phyloP scores from a whole-genome alignment of 2,888 invertebrate species.

The Drosophila eohydei region DNA sequence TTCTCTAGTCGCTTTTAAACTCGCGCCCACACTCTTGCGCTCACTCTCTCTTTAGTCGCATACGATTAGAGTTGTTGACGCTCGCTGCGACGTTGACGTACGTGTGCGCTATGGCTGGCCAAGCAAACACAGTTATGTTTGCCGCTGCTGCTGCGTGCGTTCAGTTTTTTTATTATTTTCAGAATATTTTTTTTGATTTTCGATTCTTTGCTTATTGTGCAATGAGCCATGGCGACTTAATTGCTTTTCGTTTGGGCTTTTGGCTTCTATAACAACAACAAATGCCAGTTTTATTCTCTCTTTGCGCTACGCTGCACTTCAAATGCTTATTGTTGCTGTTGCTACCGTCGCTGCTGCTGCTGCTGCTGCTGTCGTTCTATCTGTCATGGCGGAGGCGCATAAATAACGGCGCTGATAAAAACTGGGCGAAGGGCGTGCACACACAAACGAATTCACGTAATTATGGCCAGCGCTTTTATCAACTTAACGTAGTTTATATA shows the following conservation, averaged over 20 bases:
- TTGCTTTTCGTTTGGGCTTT: constrained; percentile 77
- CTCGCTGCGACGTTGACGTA: constrained; percentile 23
- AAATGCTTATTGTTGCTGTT: constrained; percentile 61
- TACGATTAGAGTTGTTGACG: constrained; percentile 44
- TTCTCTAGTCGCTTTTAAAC: constrained; percentile 20
- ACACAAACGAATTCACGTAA: constrained; percentile 65
- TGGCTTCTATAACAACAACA: constrained; percentile 46
- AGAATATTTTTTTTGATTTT: constrained; percentile 27
- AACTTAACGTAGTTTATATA: constrained; percentile 50
- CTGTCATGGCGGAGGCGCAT: constrained; percentile 68
- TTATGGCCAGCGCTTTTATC: constrained; percentile 74
- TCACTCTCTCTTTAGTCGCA: constrained; percentile 14
- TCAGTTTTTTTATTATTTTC: constrained; percentile 30
- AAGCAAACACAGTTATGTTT: constrained; percentile 77
- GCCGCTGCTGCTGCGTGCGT: constrained; percentile 45
- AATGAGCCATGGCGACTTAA: constrained; percentile 80
- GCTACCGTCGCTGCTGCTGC: constrained; percentile 18
- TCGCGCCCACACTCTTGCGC: constrained; percentile 33
- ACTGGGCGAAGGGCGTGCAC: constrained; percentile 73
- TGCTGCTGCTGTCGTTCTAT: constrained; percentile 45
- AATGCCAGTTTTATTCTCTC: constrained; percentile 54
- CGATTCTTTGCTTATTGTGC: constrained; percentile 79
- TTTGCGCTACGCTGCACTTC: constrained; percentile 78
- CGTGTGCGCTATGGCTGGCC: constrained; percentile 64
- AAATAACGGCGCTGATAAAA: constrained; percentile 74